Evolutionary conservation across 2,888 invertebrate species (phyloP).

Genomic region (Leptothorax acervorum): DNA sequence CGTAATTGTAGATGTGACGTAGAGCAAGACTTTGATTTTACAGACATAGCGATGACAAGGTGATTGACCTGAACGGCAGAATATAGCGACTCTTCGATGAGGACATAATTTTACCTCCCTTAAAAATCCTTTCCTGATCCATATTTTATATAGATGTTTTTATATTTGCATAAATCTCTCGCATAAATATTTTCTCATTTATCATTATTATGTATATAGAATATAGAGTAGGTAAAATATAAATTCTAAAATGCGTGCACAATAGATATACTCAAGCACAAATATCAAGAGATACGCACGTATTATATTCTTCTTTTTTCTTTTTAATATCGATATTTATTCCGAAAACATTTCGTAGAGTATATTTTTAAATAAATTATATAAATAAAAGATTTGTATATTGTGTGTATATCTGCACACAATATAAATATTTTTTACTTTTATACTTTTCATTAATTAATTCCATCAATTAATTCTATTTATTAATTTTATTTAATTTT

Average conservation of each 20-base stretch:
- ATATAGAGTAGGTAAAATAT: not conserved
- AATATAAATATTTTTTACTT: constrained; percentile 8
- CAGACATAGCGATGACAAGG: constrained; percentile 83
- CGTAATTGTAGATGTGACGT: constrained; percentile 61
- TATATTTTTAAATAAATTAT: constrained; percentile 3
- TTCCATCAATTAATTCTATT: not conserved
- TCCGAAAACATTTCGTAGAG: not conserved
- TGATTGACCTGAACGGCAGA: constrained; percentile 83
- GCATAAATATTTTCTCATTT: constrained; percentile 22
- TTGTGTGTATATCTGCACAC: not conserved
- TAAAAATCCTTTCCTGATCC: not conserved
- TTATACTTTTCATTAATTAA: constrained; percentile 7
- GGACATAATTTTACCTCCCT: constrained; percentile 29
- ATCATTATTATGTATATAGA: not conserved
- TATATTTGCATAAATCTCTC: constrained; percentile 14
- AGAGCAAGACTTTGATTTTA: constrained; percentile 81
- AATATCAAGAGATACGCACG: not conserved
- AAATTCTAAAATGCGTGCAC: not conserved
- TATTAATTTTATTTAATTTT: constrained; percentile 28
- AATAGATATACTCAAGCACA: not conserved
- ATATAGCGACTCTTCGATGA: constrained; percentile 72
- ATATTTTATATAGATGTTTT: constrained; percentile 9
- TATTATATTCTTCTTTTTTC: constrained; percentile 4
- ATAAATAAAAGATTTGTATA: not conserved
- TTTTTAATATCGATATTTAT: constrained; percentile 16